Percentiles rank a stretch among this genome's conserved stretches.
Conservation (phyloP, 2,888 invertebrate genomes). For the Mongoloraphidia duomilia region DNA sequence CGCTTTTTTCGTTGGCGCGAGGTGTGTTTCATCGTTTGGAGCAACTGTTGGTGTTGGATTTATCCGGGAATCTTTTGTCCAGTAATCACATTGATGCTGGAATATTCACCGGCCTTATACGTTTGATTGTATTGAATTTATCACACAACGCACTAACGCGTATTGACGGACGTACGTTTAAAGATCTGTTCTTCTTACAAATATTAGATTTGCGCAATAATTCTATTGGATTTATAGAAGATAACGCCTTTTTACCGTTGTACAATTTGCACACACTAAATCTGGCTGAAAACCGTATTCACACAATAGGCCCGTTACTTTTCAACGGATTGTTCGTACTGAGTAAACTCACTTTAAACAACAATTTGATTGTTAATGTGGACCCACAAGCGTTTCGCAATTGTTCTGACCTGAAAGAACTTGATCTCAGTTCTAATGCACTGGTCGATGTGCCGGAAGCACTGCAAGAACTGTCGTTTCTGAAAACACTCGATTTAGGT, state of each 20-base stretch:
- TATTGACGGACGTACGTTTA: conserved; percentile 71
- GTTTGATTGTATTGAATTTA: conserved; percentile 70
- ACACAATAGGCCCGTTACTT: conserved; percentile 63
- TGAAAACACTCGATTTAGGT: conserved; percentile 80
- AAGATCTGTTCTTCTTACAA: conserved; percentile 74
- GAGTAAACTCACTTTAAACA: conserved; percentile 71
- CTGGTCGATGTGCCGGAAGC: conserved; percentile 70
- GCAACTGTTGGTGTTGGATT: conserved; percentile 68
- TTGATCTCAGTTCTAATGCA: conserved; percentile 79
- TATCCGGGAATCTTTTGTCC: conserved; percentile 72
- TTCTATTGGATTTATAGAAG: conserved; percentile 76
- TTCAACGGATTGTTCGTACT: conserved; percentile 75
- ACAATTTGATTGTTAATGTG: conserved; percentile 66
- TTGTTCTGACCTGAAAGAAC: conserved; percentile 74
- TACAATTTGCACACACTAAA: conserved; percentile 83
- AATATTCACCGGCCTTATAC: conserved; percentile 71
- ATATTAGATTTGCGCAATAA: conserved; percentile 76
- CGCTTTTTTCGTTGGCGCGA: conserved; percentile 65
- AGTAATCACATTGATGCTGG: conserved; percentile 74
- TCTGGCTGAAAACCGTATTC: conserved; percentile 73
- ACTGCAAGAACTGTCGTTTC: conserved; percentile 61
- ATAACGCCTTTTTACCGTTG: conserved; percentile 73
- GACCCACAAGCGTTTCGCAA: conserved; percentile 74
- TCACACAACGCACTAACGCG: conserved; percentile 75
- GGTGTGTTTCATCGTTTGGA: conserved; percentile 73